Evolutionary conservation across 2,113 vertebrate genomes (phyloP).

Genomic region (Elaphurus davidianus): DNA sequence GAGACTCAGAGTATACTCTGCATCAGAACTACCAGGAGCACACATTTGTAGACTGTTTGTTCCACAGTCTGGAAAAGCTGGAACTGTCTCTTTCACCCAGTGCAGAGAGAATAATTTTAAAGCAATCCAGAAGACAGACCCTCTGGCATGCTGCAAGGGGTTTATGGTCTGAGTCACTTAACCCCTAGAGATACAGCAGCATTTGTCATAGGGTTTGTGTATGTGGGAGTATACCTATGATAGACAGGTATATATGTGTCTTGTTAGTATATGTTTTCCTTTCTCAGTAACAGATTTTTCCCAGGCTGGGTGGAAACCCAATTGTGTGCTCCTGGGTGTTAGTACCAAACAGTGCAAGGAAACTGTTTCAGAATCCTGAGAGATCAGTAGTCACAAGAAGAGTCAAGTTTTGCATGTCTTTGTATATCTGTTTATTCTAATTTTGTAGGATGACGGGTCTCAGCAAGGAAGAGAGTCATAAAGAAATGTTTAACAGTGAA

Average conservation of each 20-base stretch:
- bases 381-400: not conserved
- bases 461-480: not conserved
- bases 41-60: not conserved
- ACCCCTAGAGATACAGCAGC: not conserved
- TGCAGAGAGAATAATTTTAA: not conserved
- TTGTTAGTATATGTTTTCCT: not conserved
- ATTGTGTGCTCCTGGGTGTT: not conserved
- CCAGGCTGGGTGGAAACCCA: not conserved
- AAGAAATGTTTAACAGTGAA: not conserved
- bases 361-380: not conserved
- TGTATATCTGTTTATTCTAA: not conserved
- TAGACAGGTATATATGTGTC: not conserved
- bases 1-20: not conserved
- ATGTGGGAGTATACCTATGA: not conserved
- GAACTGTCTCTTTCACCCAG: not conserved
- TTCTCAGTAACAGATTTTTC: not conserved
- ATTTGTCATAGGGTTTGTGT: not conserved
- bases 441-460: not conserved
- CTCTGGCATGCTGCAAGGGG: not conserved
- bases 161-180: not conserved
- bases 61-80: not conserved
- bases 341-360: not conserved
- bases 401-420: not conserved
- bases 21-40: not conserved
- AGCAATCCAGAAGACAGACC: not conserved